Percentiles rank a stretch among this genome's conserved stretches.
phyloP scores from a whole-genome alignment of 2,888 invertebrate genomes.

The Campaea margaritaria region DNA sequence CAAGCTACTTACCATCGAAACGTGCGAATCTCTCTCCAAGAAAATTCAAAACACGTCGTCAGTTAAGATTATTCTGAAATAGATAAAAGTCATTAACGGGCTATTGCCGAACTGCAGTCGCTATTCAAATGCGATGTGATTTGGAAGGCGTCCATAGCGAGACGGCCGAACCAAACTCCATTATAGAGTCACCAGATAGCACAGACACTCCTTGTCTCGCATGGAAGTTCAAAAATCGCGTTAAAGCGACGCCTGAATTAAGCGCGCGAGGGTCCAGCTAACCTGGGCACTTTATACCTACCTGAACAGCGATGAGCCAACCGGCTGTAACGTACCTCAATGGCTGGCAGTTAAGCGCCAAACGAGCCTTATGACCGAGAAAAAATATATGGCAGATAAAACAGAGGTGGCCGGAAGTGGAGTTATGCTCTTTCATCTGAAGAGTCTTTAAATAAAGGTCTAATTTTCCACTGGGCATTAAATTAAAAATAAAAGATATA shows the following conservation, averaged over 20 bases:
- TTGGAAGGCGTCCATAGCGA: slow-evolving; percentile 74
- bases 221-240: slow-evolving; percentile 42
- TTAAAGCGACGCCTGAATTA: slow-evolving; percentile 39
- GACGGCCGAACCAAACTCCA: slow-evolving; percentile 59
- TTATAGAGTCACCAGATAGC: slow-evolving; percentile 58
- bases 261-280: slow-evolving; percentile 50
- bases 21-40: slow-evolving; percentile 2
- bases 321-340: slow-evolving; percentile 72
- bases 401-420: slow-evolving; percentile 49
- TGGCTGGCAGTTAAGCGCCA: slow-evolving; percentile 71
- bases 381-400: slow-evolving; percentile 63
- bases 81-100: slow-evolving; percentile 68
- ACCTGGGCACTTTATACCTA: slow-evolving; percentile 66
- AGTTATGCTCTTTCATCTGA: slow-evolving; percentile 36
- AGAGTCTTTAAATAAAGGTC: slow-evolving; percentile 9
- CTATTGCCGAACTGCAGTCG: slow-evolving; percentile 66
- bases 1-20: not conserved
- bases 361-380: slow-evolving; percentile 62
- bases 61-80: slow-evolving; percentile 49
- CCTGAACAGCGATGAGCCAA: slow-evolving; percentile 75
- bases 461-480: not conserved
- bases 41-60: slow-evolving; percentile 37
- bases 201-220: slow-evolving; percentile 52
- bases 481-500: slow-evolving; percentile 1
- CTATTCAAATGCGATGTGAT: slow-evolving; percentile 78